These are phyloP conservation scores for Diarsia brunnea DNA, from an alignment of 2,888 invertebrate species.

Conservation along the genomic window DNA sequence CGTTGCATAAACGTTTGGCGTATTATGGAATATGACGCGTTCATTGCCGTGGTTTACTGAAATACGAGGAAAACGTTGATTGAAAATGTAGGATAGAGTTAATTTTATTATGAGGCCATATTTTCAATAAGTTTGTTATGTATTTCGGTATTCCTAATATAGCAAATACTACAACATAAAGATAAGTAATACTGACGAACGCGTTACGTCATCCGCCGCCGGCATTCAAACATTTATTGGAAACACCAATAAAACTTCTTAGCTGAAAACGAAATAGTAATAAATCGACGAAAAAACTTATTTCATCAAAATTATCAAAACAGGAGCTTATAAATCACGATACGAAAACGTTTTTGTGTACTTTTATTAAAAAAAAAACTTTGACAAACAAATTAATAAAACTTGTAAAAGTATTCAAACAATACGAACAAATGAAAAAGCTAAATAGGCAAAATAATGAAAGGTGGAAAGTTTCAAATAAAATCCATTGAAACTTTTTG, in stretches of 20 bases:
- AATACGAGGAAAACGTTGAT: neutral
- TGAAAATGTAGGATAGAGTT: neutral
- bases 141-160: neutral
- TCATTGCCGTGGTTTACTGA: neutral
- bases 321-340: conserved; percentile 56
- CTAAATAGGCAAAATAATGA: conserved; percentile 82
- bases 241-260: conserved; percentile 49
- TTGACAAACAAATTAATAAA: conserved; percentile 76
- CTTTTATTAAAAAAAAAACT: conserved; percentile 58
- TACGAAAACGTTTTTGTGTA: conserved; percentile 47
- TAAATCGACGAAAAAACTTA: conserved; percentile 54
- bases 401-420: conserved; percentile 78
- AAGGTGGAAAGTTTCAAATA: conserved; percentile 82
- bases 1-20: conserved; percentile 27
- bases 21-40: conserved; percentile 28
- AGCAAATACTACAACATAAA: neutral
- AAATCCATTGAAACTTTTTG: conserved; percentile 82
- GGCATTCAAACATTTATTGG: conserved; percentile 40
- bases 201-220: conserved; percentile 24
- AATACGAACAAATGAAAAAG: conserved; percentile 79
- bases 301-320: conserved; percentile 64
- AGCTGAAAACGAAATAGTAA: conserved; percentile 48
- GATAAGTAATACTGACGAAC: conserved; percentile 7
- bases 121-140: neutral
- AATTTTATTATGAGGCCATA: neutral